A percentile compares a stretch with the other conserved stretches of the same genome.
Conservation (phyloP, 2,888 invertebrate species). For the Tetranychus piercei region DNA sequence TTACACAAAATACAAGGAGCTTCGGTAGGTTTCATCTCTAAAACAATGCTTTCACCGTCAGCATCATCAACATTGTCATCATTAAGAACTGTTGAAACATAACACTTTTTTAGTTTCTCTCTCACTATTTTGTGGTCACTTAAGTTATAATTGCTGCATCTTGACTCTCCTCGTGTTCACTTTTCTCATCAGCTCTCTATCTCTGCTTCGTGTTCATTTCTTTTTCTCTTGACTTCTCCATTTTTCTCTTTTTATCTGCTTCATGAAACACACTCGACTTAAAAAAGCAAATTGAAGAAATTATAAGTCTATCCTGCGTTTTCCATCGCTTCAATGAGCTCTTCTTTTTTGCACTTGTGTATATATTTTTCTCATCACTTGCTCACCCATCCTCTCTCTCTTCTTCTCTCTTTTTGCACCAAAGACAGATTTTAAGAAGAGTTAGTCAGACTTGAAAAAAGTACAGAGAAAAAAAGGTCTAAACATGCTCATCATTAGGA, state of each 20-base stretch:
- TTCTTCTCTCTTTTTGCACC: background rate
- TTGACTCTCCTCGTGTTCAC: background rate
- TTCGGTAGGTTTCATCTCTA: constrained; percentile 24
- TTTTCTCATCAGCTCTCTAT: background rate
- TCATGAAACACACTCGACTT: background rate
- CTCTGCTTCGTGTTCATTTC: background rate
- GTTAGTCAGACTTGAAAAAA: background rate
- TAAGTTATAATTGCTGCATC: background rate
- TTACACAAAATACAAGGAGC: constrained; percentile 44
- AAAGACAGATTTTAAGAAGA: background rate
- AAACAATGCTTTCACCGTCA: background rate
- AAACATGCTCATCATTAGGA: background rate
- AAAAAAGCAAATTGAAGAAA: background rate
- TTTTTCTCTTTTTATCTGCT: background rate
- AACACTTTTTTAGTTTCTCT: background rate
- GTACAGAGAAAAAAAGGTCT: background rate
- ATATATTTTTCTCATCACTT: background rate
- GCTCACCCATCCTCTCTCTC: background rate
- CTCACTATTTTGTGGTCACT: background rate
- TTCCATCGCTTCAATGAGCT: constrained; percentile 1
- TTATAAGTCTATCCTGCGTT: background rate
- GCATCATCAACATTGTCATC: background rate
- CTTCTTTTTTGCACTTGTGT: background rate
- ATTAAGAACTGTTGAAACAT: background rate
- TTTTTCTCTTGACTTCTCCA: background rate